These are phyloP conservation scores for Hippopotamyrus pictus DNA, from an alignment of 2,797 vertebrate species.

Conservation along the genomic window DNA sequence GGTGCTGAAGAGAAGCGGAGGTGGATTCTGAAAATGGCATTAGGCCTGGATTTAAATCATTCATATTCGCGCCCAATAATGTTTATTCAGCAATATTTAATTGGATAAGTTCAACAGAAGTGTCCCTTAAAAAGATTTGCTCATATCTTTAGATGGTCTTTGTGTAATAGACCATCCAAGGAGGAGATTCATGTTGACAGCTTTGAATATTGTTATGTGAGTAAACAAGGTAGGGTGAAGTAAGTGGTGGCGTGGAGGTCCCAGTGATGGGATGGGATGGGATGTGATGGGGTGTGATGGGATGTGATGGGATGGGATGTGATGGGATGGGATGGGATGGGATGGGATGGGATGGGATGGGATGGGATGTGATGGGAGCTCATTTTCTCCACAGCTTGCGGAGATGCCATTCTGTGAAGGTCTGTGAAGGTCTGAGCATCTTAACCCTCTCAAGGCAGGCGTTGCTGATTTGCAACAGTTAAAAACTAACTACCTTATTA, in stretches of 20 bases:
- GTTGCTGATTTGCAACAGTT: too few species aligned
- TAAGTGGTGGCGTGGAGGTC: background rate
- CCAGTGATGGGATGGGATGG: background rate
- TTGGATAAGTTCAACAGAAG: background rate
- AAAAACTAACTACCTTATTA: too few species aligned
- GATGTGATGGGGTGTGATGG: too few species aligned
- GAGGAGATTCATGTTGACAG: background rate
- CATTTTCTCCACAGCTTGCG: background rate
- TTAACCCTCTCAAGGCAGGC: too few species aligned
- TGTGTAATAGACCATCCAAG: background rate
- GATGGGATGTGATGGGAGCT: background rate
- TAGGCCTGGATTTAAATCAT: background rate
- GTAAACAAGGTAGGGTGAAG: background rate
- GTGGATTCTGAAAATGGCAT: background rate
- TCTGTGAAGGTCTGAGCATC: too few species aligned
- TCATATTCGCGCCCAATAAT: background rate
- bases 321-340: too few species aligned
- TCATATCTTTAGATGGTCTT: background rate
- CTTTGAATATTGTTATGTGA: background rate
- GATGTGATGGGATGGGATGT: too few species aligned
- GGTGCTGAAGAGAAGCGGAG: background rate
- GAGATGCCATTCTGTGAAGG: background rate
- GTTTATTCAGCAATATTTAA: background rate
- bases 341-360: too few species aligned
- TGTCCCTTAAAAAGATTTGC: background rate